phyloP scores from a whole-genome alignment of 23 tunicate species.

The Ascidia mentula region DNA sequence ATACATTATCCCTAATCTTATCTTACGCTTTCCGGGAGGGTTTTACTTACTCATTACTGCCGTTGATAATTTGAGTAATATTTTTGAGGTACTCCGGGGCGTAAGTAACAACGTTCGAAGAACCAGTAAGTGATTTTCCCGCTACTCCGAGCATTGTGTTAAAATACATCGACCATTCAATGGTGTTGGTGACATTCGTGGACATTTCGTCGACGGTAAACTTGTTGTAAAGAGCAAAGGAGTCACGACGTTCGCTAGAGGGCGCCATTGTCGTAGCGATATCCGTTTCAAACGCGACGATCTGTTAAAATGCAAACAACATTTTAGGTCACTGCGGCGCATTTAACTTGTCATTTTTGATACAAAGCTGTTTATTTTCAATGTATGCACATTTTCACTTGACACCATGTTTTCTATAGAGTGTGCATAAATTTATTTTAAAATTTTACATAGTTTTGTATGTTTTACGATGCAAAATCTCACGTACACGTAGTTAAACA shows the following conservation, averaged over 20 bases:
- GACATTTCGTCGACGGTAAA: constrained; percentile 38
- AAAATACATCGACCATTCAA: constrained; percentile 64
- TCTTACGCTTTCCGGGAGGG: too few relatives aligned
- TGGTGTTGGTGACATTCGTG: constrained; percentile 1
- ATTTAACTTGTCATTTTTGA: too few relatives aligned
- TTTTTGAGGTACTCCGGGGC: constrained; percentile 61
- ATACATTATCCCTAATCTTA: too few relatives aligned
- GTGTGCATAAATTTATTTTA: too few relatives aligned
- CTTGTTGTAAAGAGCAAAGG: constrained; percentile 54
- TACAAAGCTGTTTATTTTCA: too few relatives aligned
- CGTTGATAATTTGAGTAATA: constrained; percentile 35
- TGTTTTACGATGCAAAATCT: too few relatives aligned
- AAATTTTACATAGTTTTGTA: too few relatives aligned
- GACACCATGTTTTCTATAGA: too few relatives aligned
- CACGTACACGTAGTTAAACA: too few relatives aligned
- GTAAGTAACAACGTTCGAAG: constrained; percentile 53
- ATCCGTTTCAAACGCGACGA: constrained; percentile 59
- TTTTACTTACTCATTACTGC: constrained; percentile 35
- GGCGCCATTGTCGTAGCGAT: constrained; percentile 67
- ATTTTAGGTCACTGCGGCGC: neutral
- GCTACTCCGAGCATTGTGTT: constrained; percentile 19
- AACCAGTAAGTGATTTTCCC: neutral
- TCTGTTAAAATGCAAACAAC: constrained; percentile 24
- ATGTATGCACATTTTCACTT: too few relatives aligned
- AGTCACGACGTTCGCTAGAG: constrained; percentile 59